Percentiles rank a stretch among this genome's conserved stretches.
Evolutionary conservation across 2,797 vertebrate species (phyloP).

Genomic region (Rhinoraja longicauda): DNA sequence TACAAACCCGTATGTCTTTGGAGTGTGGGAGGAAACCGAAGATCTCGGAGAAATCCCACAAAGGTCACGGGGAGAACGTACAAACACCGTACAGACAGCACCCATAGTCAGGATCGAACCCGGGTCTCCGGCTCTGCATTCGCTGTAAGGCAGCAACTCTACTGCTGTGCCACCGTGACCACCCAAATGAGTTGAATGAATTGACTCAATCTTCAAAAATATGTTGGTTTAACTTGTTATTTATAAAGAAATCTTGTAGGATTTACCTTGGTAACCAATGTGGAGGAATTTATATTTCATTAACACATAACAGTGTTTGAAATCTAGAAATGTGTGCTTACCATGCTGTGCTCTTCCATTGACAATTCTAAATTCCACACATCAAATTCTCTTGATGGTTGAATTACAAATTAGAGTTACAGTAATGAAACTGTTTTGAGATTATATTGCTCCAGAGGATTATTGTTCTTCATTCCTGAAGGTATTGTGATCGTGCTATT

Average conservation of each 20-base stretch:
- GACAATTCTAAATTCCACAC: neutral
- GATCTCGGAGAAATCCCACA: no score
- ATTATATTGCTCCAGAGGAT: no score
- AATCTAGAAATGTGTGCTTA: neutral
- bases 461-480: neutral
- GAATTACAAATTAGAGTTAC: neutral
- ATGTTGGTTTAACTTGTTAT: neutral
- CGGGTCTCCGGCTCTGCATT: no score
- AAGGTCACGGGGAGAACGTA: no score
- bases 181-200: neutral
- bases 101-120: no score
- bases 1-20: no score
- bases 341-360: neutral
- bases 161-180: no score
- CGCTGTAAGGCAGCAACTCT: no score
- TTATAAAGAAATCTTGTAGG: neutral
- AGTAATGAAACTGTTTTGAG: neutral
- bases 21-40: no score
- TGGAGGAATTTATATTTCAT: neutral
- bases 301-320: neutral
- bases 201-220: neutral
- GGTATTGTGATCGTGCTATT: neutral
- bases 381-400: neutral
- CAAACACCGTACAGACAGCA: no score
- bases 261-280: neutral